Conservation (phyloP, 2,113 vertebrate species). For the Elachura formosa region DNA sequence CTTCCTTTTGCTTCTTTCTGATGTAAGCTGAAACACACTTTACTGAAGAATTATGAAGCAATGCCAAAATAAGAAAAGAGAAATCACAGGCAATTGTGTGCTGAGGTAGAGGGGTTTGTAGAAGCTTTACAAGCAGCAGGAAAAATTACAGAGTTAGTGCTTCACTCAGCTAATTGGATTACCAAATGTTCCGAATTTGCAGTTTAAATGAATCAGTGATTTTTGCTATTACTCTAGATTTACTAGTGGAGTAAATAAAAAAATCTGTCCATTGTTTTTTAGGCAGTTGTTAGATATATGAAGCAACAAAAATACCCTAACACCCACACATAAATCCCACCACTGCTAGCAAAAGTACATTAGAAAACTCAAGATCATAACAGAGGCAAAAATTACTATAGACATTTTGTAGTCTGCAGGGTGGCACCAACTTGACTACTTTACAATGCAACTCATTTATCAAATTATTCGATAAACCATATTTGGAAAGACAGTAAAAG, state of each 20-base stretch:
- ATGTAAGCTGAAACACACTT: not conserved
- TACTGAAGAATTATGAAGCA: not conserved
- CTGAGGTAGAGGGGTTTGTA: not conserved
- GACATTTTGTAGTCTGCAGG: not conserved
- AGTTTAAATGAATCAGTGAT: not conserved
- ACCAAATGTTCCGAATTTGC: not conserved
- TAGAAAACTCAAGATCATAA: not conserved
- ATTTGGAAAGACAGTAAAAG: not conserved
- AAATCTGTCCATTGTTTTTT: not conserved
- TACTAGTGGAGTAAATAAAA: not conserved
- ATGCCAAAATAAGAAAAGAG: not conserved
- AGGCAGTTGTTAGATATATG: not conserved
- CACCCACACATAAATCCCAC: not conserved
- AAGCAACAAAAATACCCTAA: not conserved
- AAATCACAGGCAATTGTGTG: not conserved
- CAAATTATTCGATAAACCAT: no score
- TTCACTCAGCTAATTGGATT: not conserved
- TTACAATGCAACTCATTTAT: not conserved
- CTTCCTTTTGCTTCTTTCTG: not conserved
- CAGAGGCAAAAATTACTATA: not conserved
- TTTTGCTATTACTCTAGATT: not conserved
- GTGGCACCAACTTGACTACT: not conserved
- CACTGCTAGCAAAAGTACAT: not conserved
- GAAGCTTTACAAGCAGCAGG: not conserved
- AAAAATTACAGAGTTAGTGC: not conserved